Evolutionary conservation across 2,113 vertebrate genomes (phyloP), one percentile per base, ranked within the genome.

Genomic region (Hirundichthys speculiger): DNA sequence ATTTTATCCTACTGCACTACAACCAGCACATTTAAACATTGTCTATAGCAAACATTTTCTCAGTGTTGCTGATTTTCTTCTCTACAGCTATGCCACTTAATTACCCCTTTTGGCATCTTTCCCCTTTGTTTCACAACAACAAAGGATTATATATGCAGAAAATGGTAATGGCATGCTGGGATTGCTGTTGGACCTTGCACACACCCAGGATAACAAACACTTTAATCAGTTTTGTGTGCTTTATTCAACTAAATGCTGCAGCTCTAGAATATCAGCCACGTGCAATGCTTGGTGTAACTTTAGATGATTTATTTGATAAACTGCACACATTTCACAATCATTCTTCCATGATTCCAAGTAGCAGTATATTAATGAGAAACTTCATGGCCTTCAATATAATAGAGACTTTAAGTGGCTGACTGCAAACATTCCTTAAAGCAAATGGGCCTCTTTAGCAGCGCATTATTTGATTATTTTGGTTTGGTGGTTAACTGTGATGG

Each of bases 381-480:
- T n/a, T n/a, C n/a, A n/a, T 18, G 10, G 20, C 25, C 1, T 13
- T 43, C 3, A 4, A 30, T 19, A 1, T 18, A n/a, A n/a, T 21
- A 52, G n/a, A 45, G 39, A 53, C 41, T 16, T 22, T 50, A 52
- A 66, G 60, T 18, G 41, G 42, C 39, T 21, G 39, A 25, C 62
- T 54, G 50, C 38, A 74, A 69, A 80, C 86, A 88, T 88, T 89
- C 86, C 88, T 82, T 20, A 12, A 56, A 62, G 48, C 25, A 15
- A 74, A 60, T 5, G 0, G 30, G 43, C 8, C 27, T 65, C 41
- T 52, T 55, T 43, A 53, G 39, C 41, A 50, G 25, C 30, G 16
- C n/a, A 48, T 12, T 2, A n/a, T n/a, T n/a, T n/a, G n/a, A n/a
- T n/a, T n/a, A n/a, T 22, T 34, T 41, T 21, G 3, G 21, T 63